Evolutionary conservation across 2,113 vertebrate genomes (phyloP), one percentile per base, ranked within the genome.

Genomic region (Scartelaos histophorus): DNA sequence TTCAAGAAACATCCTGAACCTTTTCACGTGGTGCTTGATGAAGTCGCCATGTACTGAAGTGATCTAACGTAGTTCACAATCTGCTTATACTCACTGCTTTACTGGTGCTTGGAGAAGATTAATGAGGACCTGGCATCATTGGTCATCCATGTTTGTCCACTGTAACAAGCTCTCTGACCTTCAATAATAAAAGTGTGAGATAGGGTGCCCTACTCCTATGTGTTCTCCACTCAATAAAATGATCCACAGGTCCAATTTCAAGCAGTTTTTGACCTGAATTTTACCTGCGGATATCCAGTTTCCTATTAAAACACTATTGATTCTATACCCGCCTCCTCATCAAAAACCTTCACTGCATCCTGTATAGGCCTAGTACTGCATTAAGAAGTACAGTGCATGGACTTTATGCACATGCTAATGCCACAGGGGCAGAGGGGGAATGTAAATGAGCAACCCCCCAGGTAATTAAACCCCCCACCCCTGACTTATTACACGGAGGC

Each of bases 381-480:
- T 74, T 74, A 53, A 64, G 60, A 74, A 56, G 67, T 46, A 76
- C 16, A 74, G 21, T 66, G 68, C n/a, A 47, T n/a, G 69, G n/a
- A 49, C 19, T 35, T 73, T 68, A 78, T 53, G 51, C 54, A 58
- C 62, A 65, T 43, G 29, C 47, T 51, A 60, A 65, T 80, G 75
- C 78, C 75, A 88, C 69, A 75, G 79, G 71, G 71, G 71, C 81
- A 80, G 56, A 73, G 34, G 80, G 60, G 69, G 74, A 87, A 87
- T 87, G 74, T 79, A 90, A 91, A 88, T 80, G 3, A 81, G 75
- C 80, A 86, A 89, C 86, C 90, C 86, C 76, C 67, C 29, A 89
- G 81, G 86, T 92, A 93, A 95, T 94, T 92, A 93, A 85, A 90
- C 74, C 78, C 51, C 83, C 89, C 87, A 82, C 80, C 83, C 73